These are phyloP conservation scores for Eurosta solidaginis DNA, from an alignment of 1,140 invertebrate species.

Conservation along the genomic window DNA sequence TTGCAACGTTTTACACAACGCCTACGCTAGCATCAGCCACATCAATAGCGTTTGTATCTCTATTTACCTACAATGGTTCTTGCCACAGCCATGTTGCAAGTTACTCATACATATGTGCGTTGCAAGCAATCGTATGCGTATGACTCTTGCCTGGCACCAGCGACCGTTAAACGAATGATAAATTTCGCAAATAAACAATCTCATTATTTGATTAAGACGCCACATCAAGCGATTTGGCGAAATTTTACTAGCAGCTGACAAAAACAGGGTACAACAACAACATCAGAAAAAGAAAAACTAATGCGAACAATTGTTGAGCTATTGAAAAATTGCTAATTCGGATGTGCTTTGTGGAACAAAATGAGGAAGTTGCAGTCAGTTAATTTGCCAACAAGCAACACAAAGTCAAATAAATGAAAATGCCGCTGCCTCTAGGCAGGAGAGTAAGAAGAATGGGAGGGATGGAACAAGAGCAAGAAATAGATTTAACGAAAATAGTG, in stretches of 20 bases:
- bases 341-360: not conserved
- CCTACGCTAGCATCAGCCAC: not conserved
- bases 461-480: not conserved
- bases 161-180: not conserved
- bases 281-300: too few relatives aligned
- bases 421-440: not conserved
- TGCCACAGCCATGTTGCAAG: not conserved
- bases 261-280: not conserved
- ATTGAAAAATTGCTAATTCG: not conserved
- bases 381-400: slow-evolving; percentile 20
- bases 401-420: not conserved
- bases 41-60: not conserved
- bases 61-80: not conserved
- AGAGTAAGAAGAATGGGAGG: not conserved
- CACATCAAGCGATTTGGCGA: slow-evolving; percentile 26
- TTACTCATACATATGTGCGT: not conserved
- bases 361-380: not conserved
- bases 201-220: slow-evolving; percentile 28
- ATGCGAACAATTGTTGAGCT: not conserved
- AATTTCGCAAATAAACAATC: slow-evolving; percentile 29
- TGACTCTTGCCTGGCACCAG: not conserved
- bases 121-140: not conserved
- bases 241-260: slow-evolving; percentile 8
- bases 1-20: slow-evolving; percentile 18
- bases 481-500: too few relatives aligned